Conservation (phyloP, 1,140 invertebrate species). For the Tribolium castaneum region DNA sequence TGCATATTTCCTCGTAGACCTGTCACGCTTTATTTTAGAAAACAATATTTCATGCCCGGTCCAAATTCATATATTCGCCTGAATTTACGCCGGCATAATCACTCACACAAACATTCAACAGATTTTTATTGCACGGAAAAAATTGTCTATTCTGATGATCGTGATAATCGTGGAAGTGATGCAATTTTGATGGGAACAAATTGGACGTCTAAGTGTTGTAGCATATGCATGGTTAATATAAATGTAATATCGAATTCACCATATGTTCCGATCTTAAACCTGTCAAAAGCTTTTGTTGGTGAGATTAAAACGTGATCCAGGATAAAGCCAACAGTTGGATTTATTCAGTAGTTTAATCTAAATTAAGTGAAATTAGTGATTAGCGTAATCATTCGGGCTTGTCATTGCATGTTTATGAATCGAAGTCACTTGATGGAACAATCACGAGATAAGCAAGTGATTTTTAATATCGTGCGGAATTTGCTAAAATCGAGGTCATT, state of each 20-base stretch:
- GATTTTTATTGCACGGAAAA: background rate
- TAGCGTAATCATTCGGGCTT: constrained; percentile 32
- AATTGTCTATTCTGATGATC: background rate
- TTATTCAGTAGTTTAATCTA: constrained; percentile 41
- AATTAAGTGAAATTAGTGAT: constrained; percentile 42
- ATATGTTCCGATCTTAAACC: constrained; percentile 39
- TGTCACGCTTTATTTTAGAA: constrained; percentile 38
- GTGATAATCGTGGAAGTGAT: constrained; percentile 27
- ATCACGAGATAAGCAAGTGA: constrained; percentile 25
- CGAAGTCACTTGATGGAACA: constrained; percentile 38
- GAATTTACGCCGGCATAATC: constrained; percentile 1
- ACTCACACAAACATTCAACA: background rate
- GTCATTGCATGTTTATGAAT: constrained; percentile 37
- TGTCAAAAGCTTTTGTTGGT: constrained; percentile 34
- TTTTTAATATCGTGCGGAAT: constrained; percentile 23
- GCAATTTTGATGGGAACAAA: constrained; percentile 37
- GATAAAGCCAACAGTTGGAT: constrained; percentile 36
- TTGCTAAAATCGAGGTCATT: background rate
- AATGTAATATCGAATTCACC: constrained; percentile 34
- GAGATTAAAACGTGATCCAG: constrained; percentile 36
- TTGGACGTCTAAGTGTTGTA: constrained; percentile 35
- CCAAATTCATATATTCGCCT: background rate
- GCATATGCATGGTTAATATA: constrained; percentile 37
- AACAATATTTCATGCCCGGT: constrained; percentile 25
- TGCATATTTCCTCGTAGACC: constrained; percentile 45